Conservation (phyloP, 2,888 invertebrate species). For the Drosophila parthenogenetica region DNA sequence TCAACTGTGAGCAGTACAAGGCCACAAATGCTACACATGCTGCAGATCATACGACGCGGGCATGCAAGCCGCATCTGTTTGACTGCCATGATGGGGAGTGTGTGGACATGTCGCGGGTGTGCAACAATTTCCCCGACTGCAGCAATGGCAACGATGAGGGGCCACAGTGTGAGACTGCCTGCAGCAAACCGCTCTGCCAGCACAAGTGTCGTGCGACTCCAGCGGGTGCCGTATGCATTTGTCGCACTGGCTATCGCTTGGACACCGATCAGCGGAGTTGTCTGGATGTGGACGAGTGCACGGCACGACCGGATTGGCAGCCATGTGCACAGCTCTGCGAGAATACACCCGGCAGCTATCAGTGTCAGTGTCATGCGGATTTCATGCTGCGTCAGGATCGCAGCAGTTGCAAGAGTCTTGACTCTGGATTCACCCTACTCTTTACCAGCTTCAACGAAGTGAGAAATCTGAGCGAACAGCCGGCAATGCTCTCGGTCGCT, state of each 20-base stretch:
- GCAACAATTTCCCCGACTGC: constrained; percentile 89
- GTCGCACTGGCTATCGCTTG: constrained; percentile 87
- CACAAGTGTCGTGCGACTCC: constrained; percentile 89
- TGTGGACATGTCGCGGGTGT: constrained; percentile 88
- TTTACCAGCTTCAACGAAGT: constrained; percentile 87
- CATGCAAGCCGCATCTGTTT: constrained; percentile 85
- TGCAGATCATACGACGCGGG: constrained; percentile 34
- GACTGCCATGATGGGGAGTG: constrained; percentile 88
- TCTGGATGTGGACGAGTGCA: constrained; percentile 91
- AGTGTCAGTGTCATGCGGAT: constrained; percentile 83
- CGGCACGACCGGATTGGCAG: constrained; percentile 54
- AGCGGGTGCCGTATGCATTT: constrained; percentile 88
- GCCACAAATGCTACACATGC: too few species aligned
- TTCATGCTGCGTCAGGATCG: constrained; percentile 87
- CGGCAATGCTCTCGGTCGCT: constrained; percentile 81
- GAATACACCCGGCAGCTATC: constrained; percentile 82
- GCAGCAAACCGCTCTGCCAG: constrained; percentile 85
- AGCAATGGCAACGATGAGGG: constrained; percentile 90
- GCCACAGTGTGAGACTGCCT: constrained; percentile 87
- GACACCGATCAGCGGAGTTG: constrained; percentile 87
- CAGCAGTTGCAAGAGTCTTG: constrained; percentile 89
- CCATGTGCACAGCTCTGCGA: constrained; percentile 88
- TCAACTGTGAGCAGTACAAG: constrained; percentile 84
- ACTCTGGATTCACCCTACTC: constrained; percentile 86
- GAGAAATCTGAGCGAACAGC: constrained; percentile 85